These are phyloP conservation scores for Sthenelais limicola DNA, from an alignment of 2,888 invertebrate genomes.

Conservation along the genomic window DNA sequence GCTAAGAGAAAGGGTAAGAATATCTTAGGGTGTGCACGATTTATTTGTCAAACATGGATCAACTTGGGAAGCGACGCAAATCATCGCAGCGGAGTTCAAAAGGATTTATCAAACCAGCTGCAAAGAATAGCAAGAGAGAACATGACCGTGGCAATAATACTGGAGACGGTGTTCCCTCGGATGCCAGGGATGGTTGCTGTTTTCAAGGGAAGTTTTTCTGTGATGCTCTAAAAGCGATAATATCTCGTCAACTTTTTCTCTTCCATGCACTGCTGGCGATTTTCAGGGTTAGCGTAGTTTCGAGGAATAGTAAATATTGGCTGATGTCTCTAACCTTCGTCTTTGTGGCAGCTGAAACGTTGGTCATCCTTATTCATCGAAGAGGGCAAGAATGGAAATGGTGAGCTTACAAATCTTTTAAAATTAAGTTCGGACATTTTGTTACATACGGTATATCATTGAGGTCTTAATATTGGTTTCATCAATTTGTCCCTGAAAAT, in stretches of 20 bases:
- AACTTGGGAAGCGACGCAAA: too few relatives aligned
- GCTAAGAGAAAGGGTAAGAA: too few relatives aligned
- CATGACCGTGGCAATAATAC: too few relatives aligned
- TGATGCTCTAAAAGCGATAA: slow-evolving; percentile 53
- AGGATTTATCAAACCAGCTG: too few relatives aligned
- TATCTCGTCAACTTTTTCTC: slow-evolving; percentile 54
- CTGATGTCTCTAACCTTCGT: slow-evolving; percentile 51
- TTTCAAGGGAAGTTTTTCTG: slow-evolving; percentile 26
- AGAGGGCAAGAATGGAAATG: slow-evolving; percentile 61
- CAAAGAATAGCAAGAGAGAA: too few relatives aligned
- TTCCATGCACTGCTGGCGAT: slow-evolving; percentile 56
- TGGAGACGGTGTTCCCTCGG: too few relatives aligned
- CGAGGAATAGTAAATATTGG: slow-evolving; percentile 51
- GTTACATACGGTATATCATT: too few relatives aligned
- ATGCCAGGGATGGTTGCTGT: slow-evolving; percentile 32
- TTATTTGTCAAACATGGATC: too few relatives aligned
- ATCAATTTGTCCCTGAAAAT: too few relatives aligned
- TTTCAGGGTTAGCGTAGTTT: slow-evolving; percentile 55
- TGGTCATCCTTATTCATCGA: slow-evolving; percentile 53
- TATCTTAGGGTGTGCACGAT: too few relatives aligned
- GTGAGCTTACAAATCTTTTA: slow-evolving; percentile 47
- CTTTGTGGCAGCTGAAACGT: slow-evolving; percentile 54
- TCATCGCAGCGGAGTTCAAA: too few relatives aligned
- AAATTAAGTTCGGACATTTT: not conserved
- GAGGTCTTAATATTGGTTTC: too few relatives aligned